Evolutionary conservation across 2,888 invertebrate species (phyloP), one percentile per base, ranked within the genome.

Genomic region (Papilio demoleus): DNA sequence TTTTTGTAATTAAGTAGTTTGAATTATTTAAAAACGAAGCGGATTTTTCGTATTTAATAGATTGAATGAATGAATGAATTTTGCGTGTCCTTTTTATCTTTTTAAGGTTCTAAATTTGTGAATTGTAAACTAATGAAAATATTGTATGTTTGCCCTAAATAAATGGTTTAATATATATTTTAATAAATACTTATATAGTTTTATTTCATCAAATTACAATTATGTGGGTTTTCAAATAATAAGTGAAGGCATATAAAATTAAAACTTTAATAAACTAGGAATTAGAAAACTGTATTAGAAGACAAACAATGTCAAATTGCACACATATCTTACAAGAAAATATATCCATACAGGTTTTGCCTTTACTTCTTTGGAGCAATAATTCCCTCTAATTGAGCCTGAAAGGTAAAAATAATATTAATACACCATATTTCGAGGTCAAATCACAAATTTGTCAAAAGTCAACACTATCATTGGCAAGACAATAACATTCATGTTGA

Each of bases 381-480:
- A 76, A 98, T 98, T 75, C 98, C 98, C 92, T 98, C 98, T 74
- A 98, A 92, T 94, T 98, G 98, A 58, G 97, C 96, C 96, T 96
- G 93, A 74, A 89, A 90, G 59, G n/a, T n/a, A 24, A 71, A 71
- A 31, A 3, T 6, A 9, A 5, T 31, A 6, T 31, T n/a, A n/a
- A n/a, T n/a, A n/a, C n/a, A n/a, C n/a, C n/a, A n/a, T n/a, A n/a
- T n/a, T n/a, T n/a, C n/a, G n/a, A n/a, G n/a, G n/a, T n/a, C n/a
- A n/a, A n/a, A n/a, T n/a, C n/a, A n/a, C n/a, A n/a, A n/a, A n/a
- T n/a, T n/a, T n/a, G n/a, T n/a, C n/a, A n/a, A n/a, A 31, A 6
- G 31, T 4, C 31, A 31, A 31, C 4, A 31, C 4, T 31, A 31
- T 31, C 31, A 31, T 31, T 31, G 31, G 31, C 31, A 4, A 3